These are phyloP conservation scores for Crenichthys baileyi DNA, from an alignment of 2,797 vertebrate genomes.

Conservation along the genomic window DNA sequence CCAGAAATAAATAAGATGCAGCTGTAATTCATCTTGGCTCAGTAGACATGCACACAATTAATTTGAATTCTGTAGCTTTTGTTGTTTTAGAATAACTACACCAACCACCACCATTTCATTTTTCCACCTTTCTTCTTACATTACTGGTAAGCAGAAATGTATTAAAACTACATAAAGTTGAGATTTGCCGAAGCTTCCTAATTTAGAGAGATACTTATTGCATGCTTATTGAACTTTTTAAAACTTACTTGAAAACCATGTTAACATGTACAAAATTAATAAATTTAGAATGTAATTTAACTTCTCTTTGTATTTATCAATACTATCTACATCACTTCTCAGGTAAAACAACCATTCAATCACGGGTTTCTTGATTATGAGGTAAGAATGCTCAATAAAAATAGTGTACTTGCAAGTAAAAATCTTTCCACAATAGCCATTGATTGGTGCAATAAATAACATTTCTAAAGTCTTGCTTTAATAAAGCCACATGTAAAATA, in stretches of 20 bases:
- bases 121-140: not conserved
- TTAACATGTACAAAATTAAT: not conserved
- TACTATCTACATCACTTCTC: not conserved
- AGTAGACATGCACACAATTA: not conserved
- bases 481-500: too few species aligned
- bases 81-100: not conserved
- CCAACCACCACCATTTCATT: not conserved
- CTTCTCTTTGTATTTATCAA: not conserved
- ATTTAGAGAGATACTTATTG: not conserved
- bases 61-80: not conserved
- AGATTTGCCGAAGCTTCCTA: not conserved
- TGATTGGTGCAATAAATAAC: too few species aligned
- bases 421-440: too few species aligned
- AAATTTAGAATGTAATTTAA: not conserved
- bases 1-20: constrained; percentile 14
- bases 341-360: too few species aligned
- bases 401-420: too few species aligned
- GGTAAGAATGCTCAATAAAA: not conserved
- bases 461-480: too few species aligned
- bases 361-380: not conserved
- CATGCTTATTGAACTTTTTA: not conserved
- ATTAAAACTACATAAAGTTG: not conserved
- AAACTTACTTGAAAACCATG: not conserved
- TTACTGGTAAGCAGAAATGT: not conserved
- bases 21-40: constrained; percentile 13